Evolutionary conservation across 30 jellyfish, hydroid and myxozoan genomes (phyloP).

Genomic region (Chrysaora quinquecirrha): DNA sequence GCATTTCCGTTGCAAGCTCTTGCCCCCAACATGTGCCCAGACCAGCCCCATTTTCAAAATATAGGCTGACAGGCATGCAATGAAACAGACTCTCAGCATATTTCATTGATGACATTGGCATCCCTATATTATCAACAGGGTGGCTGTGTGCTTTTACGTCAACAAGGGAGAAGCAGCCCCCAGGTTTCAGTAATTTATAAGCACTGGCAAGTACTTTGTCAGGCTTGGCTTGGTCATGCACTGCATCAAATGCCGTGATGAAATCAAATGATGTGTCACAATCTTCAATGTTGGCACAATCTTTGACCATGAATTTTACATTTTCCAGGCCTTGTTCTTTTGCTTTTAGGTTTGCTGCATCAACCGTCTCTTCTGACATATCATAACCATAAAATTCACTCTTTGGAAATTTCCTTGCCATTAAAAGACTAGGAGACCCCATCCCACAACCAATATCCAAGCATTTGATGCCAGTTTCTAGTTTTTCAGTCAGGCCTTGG

Average conservation of each 20-base stretch:
- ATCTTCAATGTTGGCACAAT: conserved; percentile 32
- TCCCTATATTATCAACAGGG: conserved; percentile 42
- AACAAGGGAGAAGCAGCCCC: conserved; percentile 41
- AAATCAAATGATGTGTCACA: conserved; percentile 23
- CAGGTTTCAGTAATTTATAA: conserved; percentile 23
- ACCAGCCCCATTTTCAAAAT: conserved; percentile 58
- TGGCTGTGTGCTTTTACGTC: conserved; percentile 54
- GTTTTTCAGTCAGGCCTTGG: conserved; percentile 35
- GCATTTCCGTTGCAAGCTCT: conserved; percentile 50
- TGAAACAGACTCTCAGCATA: conserved; percentile 49
- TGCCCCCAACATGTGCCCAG: conserved; percentile 72
- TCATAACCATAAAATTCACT: conserved; percentile 59
- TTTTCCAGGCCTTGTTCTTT: conserved; percentile 9
- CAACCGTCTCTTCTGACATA: conserved; percentile 47
- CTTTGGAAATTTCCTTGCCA: conserved; percentile 52
- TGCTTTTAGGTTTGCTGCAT: conserved; percentile 23
- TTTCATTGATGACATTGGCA: conserved; percentile 30
- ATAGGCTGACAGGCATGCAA: conserved; percentile 71
- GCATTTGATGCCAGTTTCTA: conserved; percentile 52
- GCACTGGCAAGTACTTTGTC: conserved; percentile 30
- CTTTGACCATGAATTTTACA: conserved; percentile 33
- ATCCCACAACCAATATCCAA: conserved; percentile 56
- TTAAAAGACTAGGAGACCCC: conserved; percentile 18
- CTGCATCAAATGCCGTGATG: conserved; percentile 58
- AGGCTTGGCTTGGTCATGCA: conserved; percentile 68